Evolutionary conservation across 2,888 invertebrate species (phyloP).

Genomic region (Gymnosoma rotundatum): DNA sequence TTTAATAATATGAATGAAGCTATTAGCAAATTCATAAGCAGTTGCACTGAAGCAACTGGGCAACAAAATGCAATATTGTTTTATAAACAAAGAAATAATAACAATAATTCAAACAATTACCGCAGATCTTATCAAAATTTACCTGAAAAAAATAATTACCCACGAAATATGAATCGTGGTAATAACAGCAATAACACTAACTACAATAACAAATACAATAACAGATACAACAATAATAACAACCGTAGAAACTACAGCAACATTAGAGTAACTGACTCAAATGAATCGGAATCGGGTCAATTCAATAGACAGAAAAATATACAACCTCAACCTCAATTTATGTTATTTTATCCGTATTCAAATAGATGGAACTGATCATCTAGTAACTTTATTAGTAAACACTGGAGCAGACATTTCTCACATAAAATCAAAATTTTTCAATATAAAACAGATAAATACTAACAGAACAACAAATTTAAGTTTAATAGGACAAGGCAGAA

Average conservation of each 20-base stretch:
- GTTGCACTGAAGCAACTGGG: conserved; percentile 52
- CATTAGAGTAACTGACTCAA: not conserved
- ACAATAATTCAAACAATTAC: not conserved
- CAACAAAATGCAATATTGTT: conserved; percentile 47
- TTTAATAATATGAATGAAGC: conserved; percentile 82
- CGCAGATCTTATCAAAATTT: not conserved
- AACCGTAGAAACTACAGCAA: not conserved
- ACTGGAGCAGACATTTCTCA: conserved; percentile 51
- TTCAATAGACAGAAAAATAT: conserved; percentile 8
- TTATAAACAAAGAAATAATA: not conserved
- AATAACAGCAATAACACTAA: too few species aligned
- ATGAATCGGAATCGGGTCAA: conserved; percentile 6
- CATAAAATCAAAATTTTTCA: conserved; percentile 6
- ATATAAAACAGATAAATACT: not conserved
- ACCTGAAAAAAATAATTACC: not conserved
- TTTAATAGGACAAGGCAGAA: conserved; percentile 40
- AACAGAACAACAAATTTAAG: conserved; percentile 13
- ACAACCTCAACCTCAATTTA: conserved; percentile 37
- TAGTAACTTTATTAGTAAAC: conserved; percentile 10
- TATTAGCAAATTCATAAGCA: conserved; percentile 50
- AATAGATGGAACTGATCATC: conserved; percentile 4
- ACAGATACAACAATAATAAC: not conserved
- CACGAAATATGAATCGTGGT: too few species aligned
- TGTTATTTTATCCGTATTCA: conserved; percentile 6
- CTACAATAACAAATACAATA: not conserved